Evolutionary conservation across 2,888 invertebrate species (phyloP).

Genomic region (Thymelicus acteon): DNA sequence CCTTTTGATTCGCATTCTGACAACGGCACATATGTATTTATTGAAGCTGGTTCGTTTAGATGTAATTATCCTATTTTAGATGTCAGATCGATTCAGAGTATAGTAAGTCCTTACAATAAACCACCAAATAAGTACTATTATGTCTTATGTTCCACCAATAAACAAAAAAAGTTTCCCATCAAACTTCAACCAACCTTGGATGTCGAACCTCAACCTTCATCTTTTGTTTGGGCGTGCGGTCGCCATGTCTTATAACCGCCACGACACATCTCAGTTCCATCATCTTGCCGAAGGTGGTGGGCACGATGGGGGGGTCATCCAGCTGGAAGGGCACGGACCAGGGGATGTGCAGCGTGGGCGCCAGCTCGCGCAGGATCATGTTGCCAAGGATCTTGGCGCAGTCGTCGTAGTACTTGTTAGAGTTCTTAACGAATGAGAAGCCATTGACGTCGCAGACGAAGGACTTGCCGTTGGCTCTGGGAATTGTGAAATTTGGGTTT

Average conservation of each 20-base stretch:
- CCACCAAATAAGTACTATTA: too few relatives aligned
- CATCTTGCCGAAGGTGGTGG: conserved; percentile 99
- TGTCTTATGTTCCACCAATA: too few relatives aligned
- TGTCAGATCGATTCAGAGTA: too few relatives aligned
- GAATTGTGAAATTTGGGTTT: conserved; percentile 17
- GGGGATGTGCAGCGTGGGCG: conserved; percentile 98
- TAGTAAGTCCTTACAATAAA: too few relatives aligned
- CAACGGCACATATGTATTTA: too few relatives aligned
- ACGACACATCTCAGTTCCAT: conserved; percentile 96
- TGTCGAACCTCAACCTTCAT: conserved; percentile 99
- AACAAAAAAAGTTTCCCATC: too few relatives aligned
- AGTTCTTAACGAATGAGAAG: conserved; percentile 99
- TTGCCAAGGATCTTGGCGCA: conserved; percentile 99
- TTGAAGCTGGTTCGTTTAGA: too few relatives aligned
- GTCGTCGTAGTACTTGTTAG: conserved; percentile 99
- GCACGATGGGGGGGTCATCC: conserved; percentile 99
- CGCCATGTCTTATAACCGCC: conserved; percentile 98
- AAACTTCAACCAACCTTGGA: conserved; percentile 87
- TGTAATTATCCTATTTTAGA: too few relatives aligned
- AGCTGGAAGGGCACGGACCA: conserved; percentile 98
- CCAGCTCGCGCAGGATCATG: conserved; percentile 97
- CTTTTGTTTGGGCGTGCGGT: conserved; percentile 99
- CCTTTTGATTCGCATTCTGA: too few relatives aligned
- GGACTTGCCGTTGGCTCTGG: conserved; percentile 98
- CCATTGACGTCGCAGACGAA: conserved; percentile 99